Evolutionary conservation across 2,113 vertebrate species (phyloP).

Genomic region (Microcebus tavaratra): DNA sequence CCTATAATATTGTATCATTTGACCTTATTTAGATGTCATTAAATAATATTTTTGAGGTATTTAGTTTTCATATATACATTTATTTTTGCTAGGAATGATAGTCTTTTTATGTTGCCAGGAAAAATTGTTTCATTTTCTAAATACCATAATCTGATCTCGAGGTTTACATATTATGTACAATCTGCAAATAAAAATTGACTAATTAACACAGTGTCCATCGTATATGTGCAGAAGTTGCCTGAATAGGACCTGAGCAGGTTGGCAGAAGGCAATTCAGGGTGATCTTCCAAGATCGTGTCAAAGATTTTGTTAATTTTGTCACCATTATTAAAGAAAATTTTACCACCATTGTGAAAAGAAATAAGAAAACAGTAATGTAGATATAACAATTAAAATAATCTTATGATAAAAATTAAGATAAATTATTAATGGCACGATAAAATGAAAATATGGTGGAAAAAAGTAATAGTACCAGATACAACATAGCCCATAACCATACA

Average conservation of each 20-base stretch:
- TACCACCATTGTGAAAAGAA: conserved; percentile 75
- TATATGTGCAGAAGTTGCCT: background rate
- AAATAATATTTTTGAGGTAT: background rate
- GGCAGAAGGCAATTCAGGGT: conserved; percentile 57
- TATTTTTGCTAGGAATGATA: background rate
- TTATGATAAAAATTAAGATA: conserved; percentile 77
- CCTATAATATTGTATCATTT: background rate
- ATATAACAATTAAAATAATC: conserved; percentile 63
- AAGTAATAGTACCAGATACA: conserved; percentile 82
- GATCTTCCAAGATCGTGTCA: conserved; percentile 62
- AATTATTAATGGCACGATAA: conserved; percentile 83
- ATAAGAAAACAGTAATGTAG: conserved; percentile 71
- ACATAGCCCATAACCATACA: conserved; percentile 80
- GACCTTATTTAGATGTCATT: background rate
- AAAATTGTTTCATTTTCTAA: conserved; percentile 53
- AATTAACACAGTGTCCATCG: background rate
- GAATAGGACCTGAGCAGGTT: conserved; percentile 21
- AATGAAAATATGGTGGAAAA: conserved; percentile 81
- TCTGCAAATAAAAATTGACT: background rate
- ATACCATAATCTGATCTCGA: conserved; percentile 53
- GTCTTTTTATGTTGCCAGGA: conserved; percentile 51
- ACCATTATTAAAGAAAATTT: conserved; percentile 76
- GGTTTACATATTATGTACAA: conserved; percentile 58
- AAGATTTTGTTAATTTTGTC: conserved; percentile 74
- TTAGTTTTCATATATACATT: background rate